Evolutionary conservation across 1,140 invertebrate species (phyloP).

Genomic region (Euschistus heros): DNA sequence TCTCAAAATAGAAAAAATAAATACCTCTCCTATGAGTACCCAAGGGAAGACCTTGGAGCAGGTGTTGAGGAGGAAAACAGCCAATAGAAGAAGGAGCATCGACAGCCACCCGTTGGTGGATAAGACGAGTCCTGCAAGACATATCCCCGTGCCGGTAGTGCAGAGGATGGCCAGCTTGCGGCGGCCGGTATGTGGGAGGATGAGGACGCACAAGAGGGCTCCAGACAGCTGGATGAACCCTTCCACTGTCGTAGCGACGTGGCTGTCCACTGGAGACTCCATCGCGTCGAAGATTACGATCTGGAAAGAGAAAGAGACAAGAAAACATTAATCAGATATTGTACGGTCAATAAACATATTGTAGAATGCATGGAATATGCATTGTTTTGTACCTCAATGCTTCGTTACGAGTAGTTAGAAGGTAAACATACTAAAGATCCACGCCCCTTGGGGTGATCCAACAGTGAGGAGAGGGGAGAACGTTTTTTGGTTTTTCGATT

Average conservation of each 20-base stretch:
- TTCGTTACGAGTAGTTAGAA: no score
- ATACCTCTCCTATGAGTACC: constrained; percentile 60
- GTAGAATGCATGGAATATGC: no score
- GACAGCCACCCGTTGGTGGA: constrained; percentile 30
- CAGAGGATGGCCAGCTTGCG: constrained; percentile 50
- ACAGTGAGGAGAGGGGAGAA: no score
- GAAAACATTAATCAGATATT: neutral
- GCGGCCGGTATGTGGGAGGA: constrained; percentile 57
- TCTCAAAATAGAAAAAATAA: no score
- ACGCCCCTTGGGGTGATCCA: no score
- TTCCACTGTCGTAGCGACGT: constrained; percentile 47
- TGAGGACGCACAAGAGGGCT: constrained; percentile 44
- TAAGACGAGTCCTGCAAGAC: constrained; percentile 41
- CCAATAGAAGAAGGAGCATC: constrained; percentile 46
- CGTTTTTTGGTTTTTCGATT: no score
- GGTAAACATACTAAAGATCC: no score
- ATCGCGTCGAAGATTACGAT: constrained; percentile 42
- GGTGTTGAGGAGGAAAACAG: constrained; percentile 53
- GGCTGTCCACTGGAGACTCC: constrained; percentile 47
- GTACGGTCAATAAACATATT: no score
- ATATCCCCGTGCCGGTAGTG: constrained; percentile 45
- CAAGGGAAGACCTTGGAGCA: constrained; percentile 60
- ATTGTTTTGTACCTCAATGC: no score
- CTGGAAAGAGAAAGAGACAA: constrained; percentile 1
- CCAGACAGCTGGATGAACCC: constrained; percentile 53